These are phyloP conservation scores for Tribolium castaneum DNA, from an alignment of 1,140 invertebrate species.

Conservation along the genomic window DNA sequence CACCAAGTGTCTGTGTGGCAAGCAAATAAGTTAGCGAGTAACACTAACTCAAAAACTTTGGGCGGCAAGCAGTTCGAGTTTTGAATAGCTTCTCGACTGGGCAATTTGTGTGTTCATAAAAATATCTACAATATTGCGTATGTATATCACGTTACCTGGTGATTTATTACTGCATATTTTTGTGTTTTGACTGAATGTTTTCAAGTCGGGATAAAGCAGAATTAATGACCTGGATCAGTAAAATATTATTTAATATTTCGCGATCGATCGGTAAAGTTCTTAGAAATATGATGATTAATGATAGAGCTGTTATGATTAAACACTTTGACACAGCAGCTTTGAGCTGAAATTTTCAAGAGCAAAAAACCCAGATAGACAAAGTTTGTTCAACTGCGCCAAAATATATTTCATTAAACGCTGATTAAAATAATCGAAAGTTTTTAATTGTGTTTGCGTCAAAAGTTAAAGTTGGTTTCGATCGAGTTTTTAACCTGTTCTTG, in stretches of 20 bases:
- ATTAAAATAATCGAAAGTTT: conserved; percentile 46
- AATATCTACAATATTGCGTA: not conserved
- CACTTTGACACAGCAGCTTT: conserved; percentile 31
- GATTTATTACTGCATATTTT: conserved; percentile 12
- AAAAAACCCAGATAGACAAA: conserved; percentile 14
- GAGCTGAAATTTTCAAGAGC: not conserved
- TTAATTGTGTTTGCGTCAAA: conserved; percentile 45
- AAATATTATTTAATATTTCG: conserved; percentile 32
- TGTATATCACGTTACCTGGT: not conserved
- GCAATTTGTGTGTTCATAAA: not conserved
- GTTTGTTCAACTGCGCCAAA: conserved; percentile 30
- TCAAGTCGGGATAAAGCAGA: conserved; percentile 10
- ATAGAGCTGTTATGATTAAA: conserved; percentile 30
- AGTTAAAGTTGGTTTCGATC: conserved; percentile 35
- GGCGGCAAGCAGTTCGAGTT: not conserved
- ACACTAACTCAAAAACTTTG: not conserved
- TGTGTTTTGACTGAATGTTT: conserved; percentile 25
- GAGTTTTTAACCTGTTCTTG: conserved; percentile 37
- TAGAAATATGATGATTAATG: conserved; percentile 32
- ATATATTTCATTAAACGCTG: conserved; percentile 43
- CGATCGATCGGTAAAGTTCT: conserved; percentile 19
- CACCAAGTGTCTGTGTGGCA: not conserved
- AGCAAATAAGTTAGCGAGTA: not conserved
- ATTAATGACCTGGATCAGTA: conserved; percentile 30
- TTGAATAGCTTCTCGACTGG: not conserved